Evolutionary conservation across 1,140 invertebrate genomes (phyloP).

Genomic region (Drosophila fuyamai): DNA sequence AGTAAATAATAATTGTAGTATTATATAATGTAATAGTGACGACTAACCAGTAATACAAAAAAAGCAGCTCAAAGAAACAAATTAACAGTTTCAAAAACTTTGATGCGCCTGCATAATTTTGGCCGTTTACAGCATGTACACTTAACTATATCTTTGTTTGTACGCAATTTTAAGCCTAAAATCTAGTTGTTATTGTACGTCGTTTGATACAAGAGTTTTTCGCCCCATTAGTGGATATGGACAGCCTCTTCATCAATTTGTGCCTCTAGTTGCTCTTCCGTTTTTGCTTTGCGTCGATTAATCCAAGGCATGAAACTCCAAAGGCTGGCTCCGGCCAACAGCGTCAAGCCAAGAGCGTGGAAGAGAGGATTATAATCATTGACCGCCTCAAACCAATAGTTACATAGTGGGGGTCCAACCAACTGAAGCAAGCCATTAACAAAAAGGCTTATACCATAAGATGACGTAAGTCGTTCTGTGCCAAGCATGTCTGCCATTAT

Average conservation of each 20-base stretch:
- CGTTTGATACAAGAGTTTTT: conserved; percentile 21
- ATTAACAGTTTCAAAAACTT: conserved; percentile 59
- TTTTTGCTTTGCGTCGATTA: conserved; percentile 69
- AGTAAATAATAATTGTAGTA: conserved; percentile 70
- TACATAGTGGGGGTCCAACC: conserved; percentile 92
- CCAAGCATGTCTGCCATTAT: conserved; percentile 94
- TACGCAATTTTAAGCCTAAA: conserved; percentile 61
- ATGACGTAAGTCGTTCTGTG: conserved; percentile 92
- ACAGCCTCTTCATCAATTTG: conserved; percentile 62
- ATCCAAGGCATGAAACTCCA: conserved; percentile 92
- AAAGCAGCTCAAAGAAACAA: conserved; percentile 68
- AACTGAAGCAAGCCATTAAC: conserved; percentile 93
- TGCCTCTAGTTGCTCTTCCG: conserved; percentile 51
- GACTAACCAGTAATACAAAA: conserved; percentile 66
- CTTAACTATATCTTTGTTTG: conserved; percentile 37
- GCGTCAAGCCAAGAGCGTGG: conserved; percentile 89
- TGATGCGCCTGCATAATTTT: conserved; percentile 15
- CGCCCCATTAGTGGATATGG: conserved; percentile 48
- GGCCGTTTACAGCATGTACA: conserved; percentile 2
- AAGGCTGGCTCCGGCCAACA: conserved; percentile 89
- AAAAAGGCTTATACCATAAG: conserved; percentile 93
- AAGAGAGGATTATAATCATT: conserved; percentile 90
- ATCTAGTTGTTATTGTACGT: conserved; percentile 76
- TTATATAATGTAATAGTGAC: conserved; percentile 70
- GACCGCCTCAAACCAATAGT: conserved; percentile 88